These are phyloP conservation scores for Erpetoichthys calabaricus DNA, from an alignment of 2,797 vertebrate species.

Conservation along the genomic window DNA sequence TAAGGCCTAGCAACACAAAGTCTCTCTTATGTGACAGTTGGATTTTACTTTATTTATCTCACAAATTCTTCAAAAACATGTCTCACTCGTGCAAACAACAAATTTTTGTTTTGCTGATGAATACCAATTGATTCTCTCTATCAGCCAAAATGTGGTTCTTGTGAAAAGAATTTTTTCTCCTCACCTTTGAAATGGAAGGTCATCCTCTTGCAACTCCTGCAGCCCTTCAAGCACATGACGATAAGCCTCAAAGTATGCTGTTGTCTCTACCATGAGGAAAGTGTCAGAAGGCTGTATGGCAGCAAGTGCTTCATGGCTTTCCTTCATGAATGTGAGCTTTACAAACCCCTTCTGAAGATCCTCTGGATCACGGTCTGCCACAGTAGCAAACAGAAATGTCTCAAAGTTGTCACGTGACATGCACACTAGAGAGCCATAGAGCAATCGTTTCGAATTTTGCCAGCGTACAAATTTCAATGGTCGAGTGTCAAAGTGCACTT, in stretches of 20 bases:
- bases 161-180: no score
- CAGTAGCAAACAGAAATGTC: constrained; percentile 75
- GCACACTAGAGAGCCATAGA: constrained; percentile 83
- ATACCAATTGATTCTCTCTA: no score
- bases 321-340: constrained; percentile 59
- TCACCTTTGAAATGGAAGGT: constrained; percentile 76
- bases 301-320: constrained; percentile 54
- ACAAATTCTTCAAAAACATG: no score
- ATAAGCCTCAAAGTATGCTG: constrained; percentile 90
- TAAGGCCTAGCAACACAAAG: no score
- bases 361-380: constrained; percentile 58
- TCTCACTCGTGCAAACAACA: no score
- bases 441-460: constrained; percentile 79
- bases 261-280: constrained; percentile 88
- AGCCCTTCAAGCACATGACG: constrained; percentile 77
- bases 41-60: no score
- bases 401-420: constrained; percentile 80
- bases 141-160: no score
- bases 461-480: constrained; percentile 72
- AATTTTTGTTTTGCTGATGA: no score
- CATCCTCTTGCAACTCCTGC: constrained; percentile 55
- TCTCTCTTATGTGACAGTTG: no score
- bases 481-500: constrained; percentile 62
- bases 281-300: constrained; percentile 47
- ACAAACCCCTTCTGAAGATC: constrained; percentile 52